Conservation (phyloP, 2,888 invertebrate species). For the Gastrophysa polygoni region DNA sequence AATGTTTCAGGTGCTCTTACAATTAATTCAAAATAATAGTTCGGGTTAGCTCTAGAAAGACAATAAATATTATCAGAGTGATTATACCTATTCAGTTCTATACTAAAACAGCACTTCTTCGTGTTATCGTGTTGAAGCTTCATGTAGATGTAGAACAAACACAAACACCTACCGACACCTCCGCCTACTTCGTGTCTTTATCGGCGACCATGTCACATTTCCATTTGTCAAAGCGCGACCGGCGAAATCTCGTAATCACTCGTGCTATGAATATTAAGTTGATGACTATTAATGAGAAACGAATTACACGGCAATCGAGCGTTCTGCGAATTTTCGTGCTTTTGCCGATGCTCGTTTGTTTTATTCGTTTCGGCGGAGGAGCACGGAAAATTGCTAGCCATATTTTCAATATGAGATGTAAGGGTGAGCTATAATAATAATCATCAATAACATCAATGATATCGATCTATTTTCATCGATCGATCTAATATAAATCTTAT, state of each 20-base stretch:
- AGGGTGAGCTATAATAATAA: no score
- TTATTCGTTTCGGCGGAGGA: constrained; percentile 7
- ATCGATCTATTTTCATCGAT: no score
- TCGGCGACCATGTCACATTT: constrained; percentile 20
- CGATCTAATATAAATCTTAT: no score
- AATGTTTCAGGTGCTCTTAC: no score
- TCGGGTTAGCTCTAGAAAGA: no score
- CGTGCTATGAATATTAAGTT: constrained; percentile 30
- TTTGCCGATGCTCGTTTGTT: background rate
- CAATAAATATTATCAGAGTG: no score
- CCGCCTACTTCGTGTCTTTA: constrained; percentile 15
- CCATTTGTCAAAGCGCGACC: constrained; percentile 25
- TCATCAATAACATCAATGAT: no score
- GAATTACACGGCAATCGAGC: constrained; percentile 31
- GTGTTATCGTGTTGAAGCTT: no score
- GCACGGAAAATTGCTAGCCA: background rate
- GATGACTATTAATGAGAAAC: constrained; percentile 30
- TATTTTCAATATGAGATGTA: no score
- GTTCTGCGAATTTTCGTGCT: constrained; percentile 1
- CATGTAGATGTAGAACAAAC: background rate
- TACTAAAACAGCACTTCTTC: no score
- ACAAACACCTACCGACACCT: background rate
- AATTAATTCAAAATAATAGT: no score
- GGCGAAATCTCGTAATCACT: constrained; percentile 25
- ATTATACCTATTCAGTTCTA: no score